phyloP scores from a whole-genome alignment of 1,140 invertebrate species.

The Drosophila persimilis region DNA sequence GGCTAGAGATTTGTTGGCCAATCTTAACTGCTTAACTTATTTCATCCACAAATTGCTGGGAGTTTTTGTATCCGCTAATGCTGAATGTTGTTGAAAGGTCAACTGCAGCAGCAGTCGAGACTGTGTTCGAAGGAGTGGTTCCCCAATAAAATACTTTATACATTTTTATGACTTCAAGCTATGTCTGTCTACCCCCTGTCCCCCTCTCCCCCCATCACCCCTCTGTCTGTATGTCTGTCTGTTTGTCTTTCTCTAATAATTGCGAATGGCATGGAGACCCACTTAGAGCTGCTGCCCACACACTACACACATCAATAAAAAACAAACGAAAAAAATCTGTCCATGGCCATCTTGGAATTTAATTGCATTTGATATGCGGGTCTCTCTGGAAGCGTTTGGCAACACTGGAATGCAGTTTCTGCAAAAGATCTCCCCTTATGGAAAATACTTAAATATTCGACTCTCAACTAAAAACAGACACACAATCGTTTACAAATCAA shows the following conservation, averaged over 20 bases:
- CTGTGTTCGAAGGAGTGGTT: constrained; percentile 48
- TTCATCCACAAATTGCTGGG: constrained; percentile 43
- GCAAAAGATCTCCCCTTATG: not conserved
- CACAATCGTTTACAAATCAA: too few species aligned
- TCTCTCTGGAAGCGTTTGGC: too few species aligned
- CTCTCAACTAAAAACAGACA: too few species aligned
- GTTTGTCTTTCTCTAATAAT: constrained; percentile 29
- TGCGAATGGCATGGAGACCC: constrained; percentile 42
- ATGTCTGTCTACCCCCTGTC: constrained; percentile 13
- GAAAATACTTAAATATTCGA: too few species aligned
- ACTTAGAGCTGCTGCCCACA: constrained; percentile 39
- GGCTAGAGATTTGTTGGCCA: constrained; percentile 28
- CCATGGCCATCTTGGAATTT: constrained; percentile 44
- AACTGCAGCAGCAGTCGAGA: constrained; percentile 36
- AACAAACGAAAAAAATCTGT: constrained; percentile 14
- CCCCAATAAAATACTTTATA: constrained; percentile 11
- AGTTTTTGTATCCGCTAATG: constrained; percentile 19
- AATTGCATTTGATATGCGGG: too few species aligned
- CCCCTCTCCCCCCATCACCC: constrained; percentile 1
- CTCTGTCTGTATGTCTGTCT: too few species aligned
- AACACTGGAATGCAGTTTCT: not conserved
- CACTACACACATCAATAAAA: constrained; percentile 2
- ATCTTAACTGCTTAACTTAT: constrained; percentile 46
- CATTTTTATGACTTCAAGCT: constrained; percentile 43
- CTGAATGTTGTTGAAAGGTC: constrained; percentile 56